phyloP scores from a whole-genome alignment of 2,797 vertebrate genomes.

The Ambastaia sidthimunki region DNA sequence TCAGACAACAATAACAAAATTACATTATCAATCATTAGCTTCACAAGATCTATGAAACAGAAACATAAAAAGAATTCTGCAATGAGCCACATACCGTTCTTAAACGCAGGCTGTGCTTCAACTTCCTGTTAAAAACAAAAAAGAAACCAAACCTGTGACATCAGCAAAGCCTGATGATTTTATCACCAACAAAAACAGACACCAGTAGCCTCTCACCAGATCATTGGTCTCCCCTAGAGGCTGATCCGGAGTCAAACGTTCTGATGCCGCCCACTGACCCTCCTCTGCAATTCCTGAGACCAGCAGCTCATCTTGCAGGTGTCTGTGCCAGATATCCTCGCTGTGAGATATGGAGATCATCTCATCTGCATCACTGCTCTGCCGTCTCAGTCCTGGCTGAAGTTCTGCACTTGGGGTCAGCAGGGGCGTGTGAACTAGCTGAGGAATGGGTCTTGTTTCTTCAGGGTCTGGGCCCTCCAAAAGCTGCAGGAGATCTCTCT shows the following conservation, averaged over 20 bases:
- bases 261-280: constrained; percentile 73
- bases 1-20: background rate
- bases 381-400: constrained; percentile 35
- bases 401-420: constrained; percentile 16
- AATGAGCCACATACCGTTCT: constrained; percentile 78
- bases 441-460: background rate
- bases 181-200: background rate
- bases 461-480: constrained; percentile 76
- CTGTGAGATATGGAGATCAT: constrained; percentile 73
- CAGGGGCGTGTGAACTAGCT: background rate
- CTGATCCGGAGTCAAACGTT: constrained; percentile 58
- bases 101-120: constrained; percentile 77
- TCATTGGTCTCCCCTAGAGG: constrained; percentile 56
- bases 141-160: constrained; percentile 1
- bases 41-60: background rate
- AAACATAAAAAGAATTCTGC: background rate
- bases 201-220: constrained; percentile 61
- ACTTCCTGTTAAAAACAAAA: constrained; percentile 63
- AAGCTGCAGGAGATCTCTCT: constrained; percentile 83
- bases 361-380: constrained; percentile 65
- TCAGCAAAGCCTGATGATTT: constrained; percentile 13
- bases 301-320: constrained; percentile 62
- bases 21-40: background rate
- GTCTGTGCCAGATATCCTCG: constrained; percentile 69
- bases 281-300: constrained; percentile 64